These are phyloP conservation scores for Taenaris catops DNA, from an alignment of 2,888 invertebrate genomes.

Conservation along the genomic window DNA sequence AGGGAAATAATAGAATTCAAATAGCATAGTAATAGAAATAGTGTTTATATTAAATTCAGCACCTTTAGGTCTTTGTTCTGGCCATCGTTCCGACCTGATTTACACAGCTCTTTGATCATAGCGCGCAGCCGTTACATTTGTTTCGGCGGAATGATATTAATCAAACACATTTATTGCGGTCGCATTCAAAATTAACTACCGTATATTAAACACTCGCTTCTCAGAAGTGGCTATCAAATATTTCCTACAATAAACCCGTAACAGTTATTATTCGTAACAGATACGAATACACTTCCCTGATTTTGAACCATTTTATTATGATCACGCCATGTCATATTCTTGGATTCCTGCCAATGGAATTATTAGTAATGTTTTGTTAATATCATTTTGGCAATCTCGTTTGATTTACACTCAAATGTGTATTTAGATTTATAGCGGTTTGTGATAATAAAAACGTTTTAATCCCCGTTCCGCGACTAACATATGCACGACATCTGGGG, in stretches of 20 bases:
- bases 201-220: constrained; percentile 63
- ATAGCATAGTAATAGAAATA: no score
- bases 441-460: constrained; percentile 9
- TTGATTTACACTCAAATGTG: constrained; percentile 4
- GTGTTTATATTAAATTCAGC: constrained; percentile 45
- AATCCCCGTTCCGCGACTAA: background rate
- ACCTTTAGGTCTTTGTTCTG: constrained; percentile 34
- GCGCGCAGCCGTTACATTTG: constrained; percentile 58
- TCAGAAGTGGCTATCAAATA: constrained; percentile 73
- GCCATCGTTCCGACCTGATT: constrained; percentile 47
- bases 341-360: constrained; percentile 60
- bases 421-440: constrained; percentile 4
- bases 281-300: constrained; percentile 43
- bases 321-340: constrained; percentile 48
- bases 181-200: constrained; percentile 62
- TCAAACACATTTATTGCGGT: constrained; percentile 73
- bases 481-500: constrained; percentile 28
- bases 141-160: constrained; percentile 69
- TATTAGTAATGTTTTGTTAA: constrained; percentile 30
- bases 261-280: constrained; percentile 33
- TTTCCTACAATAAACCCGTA: constrained; percentile 65
- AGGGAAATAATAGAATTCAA: constrained; percentile 10
- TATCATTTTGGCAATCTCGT: constrained; percentile 15
- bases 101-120: constrained; percentile 60
- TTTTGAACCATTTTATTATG: constrained; percentile 44